Evolutionary conservation across 2,113 vertebrate genomes (phyloP).

Genomic region (Xiphophorus hellerii): DNA sequence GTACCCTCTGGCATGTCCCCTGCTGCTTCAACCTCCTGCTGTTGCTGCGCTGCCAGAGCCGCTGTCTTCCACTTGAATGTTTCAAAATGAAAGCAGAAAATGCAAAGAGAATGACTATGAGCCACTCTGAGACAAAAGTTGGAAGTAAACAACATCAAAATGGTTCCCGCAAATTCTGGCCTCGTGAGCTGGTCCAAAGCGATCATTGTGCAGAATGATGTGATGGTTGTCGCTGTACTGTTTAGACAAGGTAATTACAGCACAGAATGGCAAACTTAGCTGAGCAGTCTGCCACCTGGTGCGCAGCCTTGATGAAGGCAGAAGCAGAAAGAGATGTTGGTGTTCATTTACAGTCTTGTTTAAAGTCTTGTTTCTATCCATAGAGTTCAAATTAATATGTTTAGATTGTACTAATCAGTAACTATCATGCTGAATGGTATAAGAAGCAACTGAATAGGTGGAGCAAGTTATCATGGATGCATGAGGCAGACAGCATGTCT

Average conservation of each 20-base stretch:
- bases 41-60: slow-evolving; percentile 30
- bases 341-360: slow-evolving; percentile 30
- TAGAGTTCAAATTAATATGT: slow-evolving; percentile 37
- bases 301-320: slow-evolving; percentile 31
- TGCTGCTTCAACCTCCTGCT: slow-evolving; percentile 47
- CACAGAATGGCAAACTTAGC: slow-evolving; percentile 39
- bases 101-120: slow-evolving; percentile 32
- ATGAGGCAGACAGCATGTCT: background rate
- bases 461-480: background rate
- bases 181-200: slow-evolving; percentile 59
- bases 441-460: background rate
- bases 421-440: background rate
- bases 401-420: slow-evolving; percentile 9
- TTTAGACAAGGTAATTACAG: slow-evolving; percentile 68
- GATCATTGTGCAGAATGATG: slow-evolving; percentile 47
- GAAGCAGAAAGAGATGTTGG: slow-evolving; percentile 4
- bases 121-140: slow-evolving; percentile 27
- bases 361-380: slow-evolving; percentile 30
- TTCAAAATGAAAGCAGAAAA: slow-evolving; percentile 36
- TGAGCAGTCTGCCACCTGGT: slow-evolving; percentile 42
- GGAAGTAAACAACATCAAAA: slow-evolving; percentile 69
- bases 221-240: slow-evolving; percentile 40
- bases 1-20: slow-evolving; percentile 58
- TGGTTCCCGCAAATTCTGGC: slow-evolving; percentile 36
- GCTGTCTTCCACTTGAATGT: slow-evolving; percentile 41